Conservation (phyloP, 2,888 invertebrate genomes). For the Gerris lacustris region DNA sequence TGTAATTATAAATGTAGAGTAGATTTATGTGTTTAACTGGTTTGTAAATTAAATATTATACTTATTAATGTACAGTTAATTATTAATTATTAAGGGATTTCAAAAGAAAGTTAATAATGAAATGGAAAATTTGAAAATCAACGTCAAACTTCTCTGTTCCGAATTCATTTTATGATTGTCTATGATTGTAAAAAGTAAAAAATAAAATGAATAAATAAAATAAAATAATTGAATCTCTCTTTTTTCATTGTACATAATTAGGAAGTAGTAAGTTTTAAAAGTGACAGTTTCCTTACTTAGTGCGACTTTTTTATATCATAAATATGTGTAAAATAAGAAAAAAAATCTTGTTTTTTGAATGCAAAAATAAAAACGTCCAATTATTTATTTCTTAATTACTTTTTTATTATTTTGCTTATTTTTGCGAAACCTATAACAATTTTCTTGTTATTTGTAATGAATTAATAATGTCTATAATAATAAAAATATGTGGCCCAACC, state of each 20-base stretch:
- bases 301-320: conserved; percentile 3
- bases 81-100: background rate
- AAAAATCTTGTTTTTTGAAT: background rate
- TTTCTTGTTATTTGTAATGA: too few species aligned
- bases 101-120: background rate
- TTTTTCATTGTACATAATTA: too few species aligned
- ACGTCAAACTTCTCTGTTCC: background rate
- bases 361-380: conserved; percentile 2
- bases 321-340: background rate
- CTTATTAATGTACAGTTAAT: conserved; percentile 1
- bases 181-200: too few species aligned
- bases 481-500: too few species aligned
- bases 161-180: background rate
- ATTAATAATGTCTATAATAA: too few species aligned
- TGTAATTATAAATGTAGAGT: background rate
- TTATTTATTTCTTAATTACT: background rate
- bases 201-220: too few species aligned
- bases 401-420: too few species aligned
- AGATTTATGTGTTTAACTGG: conserved; percentile 1
- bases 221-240: too few species aligned
- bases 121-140: background rate
- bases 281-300: background rate
- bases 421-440: too few species aligned
- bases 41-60: background rate
- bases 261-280: too few species aligned